phyloP scores from a whole-genome alignment of 1,140 invertebrate genomes.

The Nebria ingens region DNA sequence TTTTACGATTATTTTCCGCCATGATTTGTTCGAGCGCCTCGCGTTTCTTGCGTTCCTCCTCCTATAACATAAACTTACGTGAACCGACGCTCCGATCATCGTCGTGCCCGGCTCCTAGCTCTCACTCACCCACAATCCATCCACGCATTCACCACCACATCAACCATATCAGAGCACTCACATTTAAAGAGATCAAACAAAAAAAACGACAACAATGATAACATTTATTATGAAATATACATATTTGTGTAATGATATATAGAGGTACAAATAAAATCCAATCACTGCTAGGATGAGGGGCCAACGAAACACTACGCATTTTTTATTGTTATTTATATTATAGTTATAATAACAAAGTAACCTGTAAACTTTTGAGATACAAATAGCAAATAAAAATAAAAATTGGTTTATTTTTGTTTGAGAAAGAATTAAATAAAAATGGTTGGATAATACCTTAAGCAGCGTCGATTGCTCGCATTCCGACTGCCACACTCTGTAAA shows the following conservation, averaged over 20 bases:
- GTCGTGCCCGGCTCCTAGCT: slow-evolving; percentile 21
- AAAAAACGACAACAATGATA: not conserved
- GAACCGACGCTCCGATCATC: slow-evolving; percentile 17
- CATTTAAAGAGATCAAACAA: slow-evolving; percentile 1
- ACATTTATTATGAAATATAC: too few relatives aligned
- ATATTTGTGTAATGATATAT: too few relatives aligned
- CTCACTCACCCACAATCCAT: slow-evolving; percentile 17
- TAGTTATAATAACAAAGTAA: too few relatives aligned
- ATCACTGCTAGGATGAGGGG: slow-evolving; percentile 3
- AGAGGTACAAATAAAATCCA: not conserved
- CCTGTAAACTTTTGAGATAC: too few relatives aligned
- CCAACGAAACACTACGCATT: slow-evolving; percentile 4
- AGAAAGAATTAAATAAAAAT: slow-evolving; percentile 24
- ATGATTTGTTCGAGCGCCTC: slow-evolving; percentile 92
- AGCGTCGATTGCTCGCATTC: slow-evolving; percentile 14
- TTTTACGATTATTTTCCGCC: slow-evolving; percentile 95
- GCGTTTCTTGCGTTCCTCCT: slow-evolving; percentile 89
- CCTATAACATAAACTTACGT: slow-evolving; percentile 53
- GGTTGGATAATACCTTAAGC: slow-evolving; percentile 34
- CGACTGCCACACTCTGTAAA: slow-evolving; percentile 19
- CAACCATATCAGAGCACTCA: too few relatives aligned
- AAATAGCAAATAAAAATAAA: too few relatives aligned
- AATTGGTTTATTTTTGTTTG: not conserved
- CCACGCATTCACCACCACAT: slow-evolving; percentile 14
- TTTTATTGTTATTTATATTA: too few relatives aligned